Percentiles rank a stretch among this genome's conserved stretches.
phyloP scores from a whole-genome alignment of 2,113 vertebrate species.

The Eudorcas thomsonii region DNA sequence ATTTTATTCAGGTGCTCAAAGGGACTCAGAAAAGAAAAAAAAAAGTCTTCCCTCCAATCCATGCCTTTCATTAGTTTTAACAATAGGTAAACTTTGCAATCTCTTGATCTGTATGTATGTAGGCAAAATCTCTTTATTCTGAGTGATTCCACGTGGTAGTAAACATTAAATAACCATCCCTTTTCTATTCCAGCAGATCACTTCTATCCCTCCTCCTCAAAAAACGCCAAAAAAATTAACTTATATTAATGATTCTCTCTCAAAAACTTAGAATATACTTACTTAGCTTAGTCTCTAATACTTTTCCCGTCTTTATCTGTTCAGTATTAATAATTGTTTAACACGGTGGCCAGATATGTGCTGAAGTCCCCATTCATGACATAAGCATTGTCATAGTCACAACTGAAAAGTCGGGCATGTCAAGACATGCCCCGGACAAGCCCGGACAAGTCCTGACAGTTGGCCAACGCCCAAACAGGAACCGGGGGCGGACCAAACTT shows the following conservation, averaged over 20 bases:
- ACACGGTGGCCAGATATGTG: neutral
- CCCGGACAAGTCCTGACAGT: too few relatives aligned
- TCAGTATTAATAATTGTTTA: neutral
- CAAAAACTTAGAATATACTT: neutral
- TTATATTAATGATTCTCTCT: neutral
- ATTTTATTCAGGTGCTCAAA: neutral
- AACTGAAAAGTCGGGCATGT: too few relatives aligned
- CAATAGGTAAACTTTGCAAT: neutral
- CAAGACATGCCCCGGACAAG: too few relatives aligned
- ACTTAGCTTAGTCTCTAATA: neutral
- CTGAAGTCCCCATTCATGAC: neutral
- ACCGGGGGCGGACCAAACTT: too few relatives aligned
- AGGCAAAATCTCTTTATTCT: neutral
- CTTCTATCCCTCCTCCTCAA: neutral
- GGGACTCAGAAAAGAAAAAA: neutral
- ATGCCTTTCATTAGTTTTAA: constrained; percentile 22
- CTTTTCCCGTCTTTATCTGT: neutral
- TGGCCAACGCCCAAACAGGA: too few relatives aligned
- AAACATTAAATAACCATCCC: neutral
- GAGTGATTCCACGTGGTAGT: neutral
- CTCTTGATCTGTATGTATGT: neutral
- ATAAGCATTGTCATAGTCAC: neutral
- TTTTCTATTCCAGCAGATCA: neutral
- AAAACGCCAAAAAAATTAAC: neutral
- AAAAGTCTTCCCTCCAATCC: neutral